Conservation (phyloP, 2,888 invertebrate species). For the Machimus rusticus region DNA sequence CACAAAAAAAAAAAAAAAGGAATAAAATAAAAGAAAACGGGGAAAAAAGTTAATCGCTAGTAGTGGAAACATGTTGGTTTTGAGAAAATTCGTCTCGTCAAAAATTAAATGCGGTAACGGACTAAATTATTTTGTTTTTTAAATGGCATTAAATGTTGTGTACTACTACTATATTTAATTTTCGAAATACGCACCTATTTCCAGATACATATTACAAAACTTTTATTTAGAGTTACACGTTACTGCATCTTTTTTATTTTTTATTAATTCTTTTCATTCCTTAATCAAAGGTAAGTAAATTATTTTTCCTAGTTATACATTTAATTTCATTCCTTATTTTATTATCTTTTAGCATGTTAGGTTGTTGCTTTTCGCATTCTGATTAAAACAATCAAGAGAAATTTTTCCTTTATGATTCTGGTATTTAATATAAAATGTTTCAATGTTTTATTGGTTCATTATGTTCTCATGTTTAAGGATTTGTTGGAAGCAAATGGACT, state of each 20-base stretch:
- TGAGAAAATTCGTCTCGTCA: not conserved
- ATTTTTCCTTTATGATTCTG: not conserved
- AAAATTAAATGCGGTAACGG: not conserved
- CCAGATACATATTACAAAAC: not conserved
- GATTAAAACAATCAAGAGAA: not conserved
- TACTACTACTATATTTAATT: too few species aligned
- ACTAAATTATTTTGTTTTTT: not conserved
- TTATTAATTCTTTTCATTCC: not conserved
- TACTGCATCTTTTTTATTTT: not conserved
- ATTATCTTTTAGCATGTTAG: not conserved
- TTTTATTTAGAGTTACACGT: not conserved
- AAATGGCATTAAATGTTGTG: not conserved
- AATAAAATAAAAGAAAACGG: not conserved
- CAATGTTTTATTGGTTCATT: not conserved
- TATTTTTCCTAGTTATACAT: not conserved
- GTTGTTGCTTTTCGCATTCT: not conserved
- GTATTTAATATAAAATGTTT: not conserved
- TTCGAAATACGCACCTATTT: too few species aligned
- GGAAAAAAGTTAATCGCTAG: not conserved
- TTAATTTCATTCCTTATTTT: not conserved
- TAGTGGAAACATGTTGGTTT: not conserved
- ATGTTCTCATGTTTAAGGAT: too few species aligned
- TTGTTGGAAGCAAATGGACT: too few species aligned
- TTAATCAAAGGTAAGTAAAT: not conserved
- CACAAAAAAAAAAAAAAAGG: slow-evolving; percentile 7